Evolutionary conservation across 1,140 invertebrate species (phyloP).

Genomic region (Atta colombica): DNA sequence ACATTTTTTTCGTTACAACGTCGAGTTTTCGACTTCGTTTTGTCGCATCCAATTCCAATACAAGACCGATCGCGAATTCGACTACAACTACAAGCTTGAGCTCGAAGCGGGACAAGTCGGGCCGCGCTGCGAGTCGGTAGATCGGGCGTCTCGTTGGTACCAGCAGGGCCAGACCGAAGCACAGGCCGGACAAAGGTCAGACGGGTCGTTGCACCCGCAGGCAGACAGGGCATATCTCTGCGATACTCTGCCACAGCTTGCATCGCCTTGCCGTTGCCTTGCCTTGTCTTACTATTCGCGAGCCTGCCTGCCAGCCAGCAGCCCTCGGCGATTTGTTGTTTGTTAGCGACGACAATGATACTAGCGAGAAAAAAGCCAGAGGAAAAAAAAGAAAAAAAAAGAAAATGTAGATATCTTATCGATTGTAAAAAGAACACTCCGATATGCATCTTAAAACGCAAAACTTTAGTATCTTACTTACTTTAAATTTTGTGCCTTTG

Average conservation of each 20-base stretch:
- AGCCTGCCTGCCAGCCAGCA: slow-evolving; percentile 68
- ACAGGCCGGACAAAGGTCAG: slow-evolving; percentile 85
- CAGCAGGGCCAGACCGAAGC: slow-evolving; percentile 81
- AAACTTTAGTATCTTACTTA: background rate
- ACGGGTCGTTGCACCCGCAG: slow-evolving; percentile 86
- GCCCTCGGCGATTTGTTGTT: slow-evolving; percentile 58
- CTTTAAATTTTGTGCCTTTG: background rate
- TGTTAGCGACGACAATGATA: slow-evolving; percentile 23
- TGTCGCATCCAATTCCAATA: slow-evolving; percentile 39
- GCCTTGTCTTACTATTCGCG: slow-evolving; percentile 66
- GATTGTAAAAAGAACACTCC: background rate
- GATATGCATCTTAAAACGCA: background rate
- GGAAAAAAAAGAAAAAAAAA: background rate
- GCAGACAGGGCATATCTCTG: slow-evolving; percentile 84
- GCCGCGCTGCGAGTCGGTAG: slow-evolving; percentile 64
- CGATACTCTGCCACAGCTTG: slow-evolving; percentile 76
- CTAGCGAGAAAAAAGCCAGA: background rate
- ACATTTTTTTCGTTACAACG: background rate
- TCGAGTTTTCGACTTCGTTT: slow-evolving; percentile 51
- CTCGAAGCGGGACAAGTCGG: slow-evolving; percentile 14
- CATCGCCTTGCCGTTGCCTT: slow-evolving; percentile 54
- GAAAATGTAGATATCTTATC: slow-evolving; percentile 1
- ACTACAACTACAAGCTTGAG: slow-evolving; percentile 10
- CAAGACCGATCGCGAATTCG: slow-evolving; percentile 47
- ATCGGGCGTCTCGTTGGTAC: slow-evolving; percentile 74